Evolutionary conservation across 1,140 invertebrate species (phyloP).

Genomic region (Eumeta japonica): DNA sequence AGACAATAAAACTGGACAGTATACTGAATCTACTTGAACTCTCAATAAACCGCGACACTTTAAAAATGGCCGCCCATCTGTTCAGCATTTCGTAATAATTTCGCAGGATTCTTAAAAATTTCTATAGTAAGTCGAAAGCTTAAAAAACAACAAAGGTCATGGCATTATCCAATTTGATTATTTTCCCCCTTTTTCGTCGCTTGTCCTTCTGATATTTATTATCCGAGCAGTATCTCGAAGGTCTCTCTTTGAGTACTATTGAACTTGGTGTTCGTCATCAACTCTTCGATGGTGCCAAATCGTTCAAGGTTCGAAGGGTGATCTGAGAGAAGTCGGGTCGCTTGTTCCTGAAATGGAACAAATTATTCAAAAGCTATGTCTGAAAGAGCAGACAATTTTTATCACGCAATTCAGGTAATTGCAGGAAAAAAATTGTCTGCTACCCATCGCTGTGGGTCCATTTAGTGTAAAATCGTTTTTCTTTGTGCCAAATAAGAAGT

Average conservation of each 20-base stretch:
- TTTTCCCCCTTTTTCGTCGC: conserved; percentile 36
- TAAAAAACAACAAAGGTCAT: neutral
- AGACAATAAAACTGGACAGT: neutral
- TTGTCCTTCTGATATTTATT: conserved; percentile 27
- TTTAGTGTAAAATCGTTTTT: too few relatives aligned
- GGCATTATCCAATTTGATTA: conserved; percentile 36
- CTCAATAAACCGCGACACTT: too few relatives aligned
- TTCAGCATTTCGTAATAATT: too few relatives aligned
- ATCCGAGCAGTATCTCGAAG: conserved; percentile 36
- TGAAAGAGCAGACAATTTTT: too few relatives aligned
- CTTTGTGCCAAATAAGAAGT: too few relatives aligned
- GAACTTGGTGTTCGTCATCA: conserved; percentile 22
- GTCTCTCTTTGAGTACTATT: conserved; percentile 20
- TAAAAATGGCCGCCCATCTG: too few relatives aligned
- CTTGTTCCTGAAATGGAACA: conserved; percentile 32
- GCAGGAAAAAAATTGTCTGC: too few relatives aligned
- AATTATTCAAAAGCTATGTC: neutral
- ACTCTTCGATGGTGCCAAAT: conserved; percentile 36
- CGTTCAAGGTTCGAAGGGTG: conserved; percentile 26
- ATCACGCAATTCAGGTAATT: too few relatives aligned
- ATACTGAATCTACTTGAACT: too few relatives aligned
- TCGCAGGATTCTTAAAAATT: neutral
- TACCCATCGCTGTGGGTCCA: too few relatives aligned
- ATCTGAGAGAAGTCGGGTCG: conserved; percentile 27
- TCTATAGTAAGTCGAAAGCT: conserved; percentile 17